Base-by-base conservation (phyloP, 2,113 vertebrate species). In the Eolophus roseicapilla region DNA sequence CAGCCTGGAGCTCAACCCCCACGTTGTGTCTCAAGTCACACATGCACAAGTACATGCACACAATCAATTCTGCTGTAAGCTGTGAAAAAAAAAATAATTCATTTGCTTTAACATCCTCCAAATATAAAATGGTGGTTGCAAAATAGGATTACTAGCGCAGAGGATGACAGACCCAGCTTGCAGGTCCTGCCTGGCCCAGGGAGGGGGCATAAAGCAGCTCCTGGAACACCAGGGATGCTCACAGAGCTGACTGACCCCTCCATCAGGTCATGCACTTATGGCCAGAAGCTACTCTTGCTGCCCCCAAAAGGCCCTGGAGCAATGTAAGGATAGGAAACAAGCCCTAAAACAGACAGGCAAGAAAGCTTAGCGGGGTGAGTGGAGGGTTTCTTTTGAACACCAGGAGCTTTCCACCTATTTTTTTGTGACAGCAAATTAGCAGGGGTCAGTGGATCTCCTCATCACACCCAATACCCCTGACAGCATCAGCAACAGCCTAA, bases 151-250 rank as follows among this genome's bases (percentile, higher is more conserved):
- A 52, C 55, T 63, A 55, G 28, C 1, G 1, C 21, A 44, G 49
- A 41, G 37, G 52, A 73, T 3, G 35, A 80, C 1, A 14, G 39
- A 19, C 7, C 1, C 41, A 57, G 63, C 71, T 92, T 16, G 2
- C 1, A 17, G 75, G 33, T 86, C 46, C 46, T 0, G 3, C 37
- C 43, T 73, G 79, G 35, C 25, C 17, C 0, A 0, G 7, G 39
- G 3, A 77, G 13, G 31, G 12, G 17, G 15, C n/a, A 65, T 12
- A 53, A 78, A 73, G 13, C 23, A 74, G 49, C 53, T 49, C 50
- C 7, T 4, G 1, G 71, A 65, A 59, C 39, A 23, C 21, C 73
- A 70, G 59, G 35, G 64, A 17, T 53, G 33, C 35, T 53, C 47
- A 12, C 11, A 9, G 39, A 47, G 63, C 63, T 50, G 27, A 37